Evolutionary conservation across 2,113 vertebrate genomes (phyloP).

Genomic region (Mola mola): DNA sequence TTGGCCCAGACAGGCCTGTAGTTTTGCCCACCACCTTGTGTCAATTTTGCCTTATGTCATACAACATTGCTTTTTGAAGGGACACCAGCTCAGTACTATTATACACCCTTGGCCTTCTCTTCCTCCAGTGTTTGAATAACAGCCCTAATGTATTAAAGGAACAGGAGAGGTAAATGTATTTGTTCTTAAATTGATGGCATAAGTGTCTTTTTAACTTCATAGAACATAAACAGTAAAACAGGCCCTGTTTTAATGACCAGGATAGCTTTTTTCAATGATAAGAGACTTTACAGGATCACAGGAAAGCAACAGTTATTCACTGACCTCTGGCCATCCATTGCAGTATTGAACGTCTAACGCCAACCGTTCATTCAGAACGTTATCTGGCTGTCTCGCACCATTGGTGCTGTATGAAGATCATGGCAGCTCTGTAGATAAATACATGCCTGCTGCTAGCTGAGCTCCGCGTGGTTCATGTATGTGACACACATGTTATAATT

Average conservation of each 20-base stretch:
- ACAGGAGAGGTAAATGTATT: constrained; percentile 48
- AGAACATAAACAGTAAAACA: constrained; percentile 27
- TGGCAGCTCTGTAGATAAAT: constrained; percentile 47
- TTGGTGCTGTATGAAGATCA: constrained; percentile 25
- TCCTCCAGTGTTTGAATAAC: constrained; percentile 43
- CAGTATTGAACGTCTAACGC: constrained; percentile 22
- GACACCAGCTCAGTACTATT: constrained; percentile 55
- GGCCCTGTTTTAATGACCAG: background rate
- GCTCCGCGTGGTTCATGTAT: constrained; percentile 71
- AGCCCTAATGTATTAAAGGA: constrained; percentile 41
- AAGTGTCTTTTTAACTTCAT: constrained; percentile 27
- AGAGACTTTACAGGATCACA: no score
- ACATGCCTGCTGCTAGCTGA: constrained; percentile 66
- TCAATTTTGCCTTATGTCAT: constrained; percentile 58
- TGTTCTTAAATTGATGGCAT: constrained; percentile 46
- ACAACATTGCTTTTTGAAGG: constrained; percentile 70
- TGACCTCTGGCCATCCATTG: constrained; percentile 19
- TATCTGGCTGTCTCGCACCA: constrained; percentile 50
- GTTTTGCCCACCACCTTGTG: constrained; percentile 53
- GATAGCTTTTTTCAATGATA: background rate
- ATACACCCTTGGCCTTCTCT: constrained; percentile 42
- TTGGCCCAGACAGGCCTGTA: constrained; percentile 53
- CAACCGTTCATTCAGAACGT: constrained; percentile 42
- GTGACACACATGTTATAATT: constrained; percentile 66
- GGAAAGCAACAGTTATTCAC: no score